These are phyloP conservation scores for Sporophila hypoxantha DNA, from an alignment of 2,113 vertebrate genomes.

Conservation along the genomic window DNA sequence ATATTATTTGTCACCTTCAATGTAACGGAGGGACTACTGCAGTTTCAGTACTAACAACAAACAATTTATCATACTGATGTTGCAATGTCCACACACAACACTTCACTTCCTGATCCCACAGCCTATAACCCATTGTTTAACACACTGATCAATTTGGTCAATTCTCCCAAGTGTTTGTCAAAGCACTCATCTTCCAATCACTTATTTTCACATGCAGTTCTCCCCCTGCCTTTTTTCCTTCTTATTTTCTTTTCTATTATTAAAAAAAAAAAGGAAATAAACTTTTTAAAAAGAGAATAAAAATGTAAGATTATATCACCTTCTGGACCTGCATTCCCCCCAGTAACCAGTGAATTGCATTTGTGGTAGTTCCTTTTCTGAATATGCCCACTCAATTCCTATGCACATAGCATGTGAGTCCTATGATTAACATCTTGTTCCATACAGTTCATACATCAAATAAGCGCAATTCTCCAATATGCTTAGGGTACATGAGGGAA, in stretches of 20 bases:
- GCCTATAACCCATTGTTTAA: slow-evolving; percentile 9
- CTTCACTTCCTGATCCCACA: slow-evolving; percentile 25
- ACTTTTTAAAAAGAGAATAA: not conserved
- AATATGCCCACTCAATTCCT: not conserved
- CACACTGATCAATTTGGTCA: slow-evolving; percentile 27
- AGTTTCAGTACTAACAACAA: not conserved
- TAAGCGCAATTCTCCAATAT: not conserved
- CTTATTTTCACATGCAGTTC: not conserved
- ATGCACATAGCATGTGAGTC: fast-evolving
- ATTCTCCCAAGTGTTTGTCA: slow-evolving; percentile 19
- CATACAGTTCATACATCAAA: not conserved
- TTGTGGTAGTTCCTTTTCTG: not conserved
- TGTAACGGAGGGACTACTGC: not conserved
- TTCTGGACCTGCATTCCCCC: not conserved
- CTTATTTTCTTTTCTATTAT: not conserved
- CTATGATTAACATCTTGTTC: not conserved
- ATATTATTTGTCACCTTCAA: not conserved
- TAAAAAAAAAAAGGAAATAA: not conserved
- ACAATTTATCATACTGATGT: slow-evolving; percentile 31
- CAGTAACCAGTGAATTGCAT: not conserved
- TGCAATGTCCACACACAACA: slow-evolving; percentile 29
- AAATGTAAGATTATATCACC: not conserved
- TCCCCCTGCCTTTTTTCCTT: not conserved
- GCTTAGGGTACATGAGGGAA: not conserved
- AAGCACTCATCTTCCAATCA: not conserved